A percentile compares a stretch with the other conserved stretches of the same genome.
Evolutionary conservation across 1,140 invertebrate genomes (phyloP).

Genomic region (Panagrolaimus sp.): DNA sequence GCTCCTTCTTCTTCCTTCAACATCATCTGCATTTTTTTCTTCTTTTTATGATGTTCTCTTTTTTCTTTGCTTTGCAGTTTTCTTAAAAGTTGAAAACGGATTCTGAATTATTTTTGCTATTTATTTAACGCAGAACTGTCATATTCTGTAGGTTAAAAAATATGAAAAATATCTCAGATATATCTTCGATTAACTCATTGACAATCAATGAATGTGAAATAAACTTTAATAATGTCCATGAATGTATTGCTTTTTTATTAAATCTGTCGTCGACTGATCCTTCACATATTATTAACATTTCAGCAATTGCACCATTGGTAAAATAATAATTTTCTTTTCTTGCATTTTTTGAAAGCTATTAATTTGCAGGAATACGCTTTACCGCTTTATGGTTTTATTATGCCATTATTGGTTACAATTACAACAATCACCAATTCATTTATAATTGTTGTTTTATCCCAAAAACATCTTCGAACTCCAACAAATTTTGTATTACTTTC

Average conservation of each 20-base stretch:
- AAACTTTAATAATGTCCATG: no score
- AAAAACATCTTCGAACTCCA: constrained; percentile 66
- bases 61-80: neutral
- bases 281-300: constrained; percentile 11
- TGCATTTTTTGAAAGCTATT: neutral
- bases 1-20: neutral
- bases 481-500: constrained; percentile 68
- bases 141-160: no score
- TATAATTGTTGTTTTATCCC: constrained; percentile 69
- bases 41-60: neutral
- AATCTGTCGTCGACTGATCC: neutral
- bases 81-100: no score
- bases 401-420: constrained; percentile 66
- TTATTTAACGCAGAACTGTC: no score
- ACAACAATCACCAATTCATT: constrained; percentile 80
- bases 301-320: constrained; percentile 9
- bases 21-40: neutral
- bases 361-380: constrained; percentile 27
- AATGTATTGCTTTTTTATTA: neutral
- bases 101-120: no score
- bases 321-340: no score
- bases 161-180: no score
- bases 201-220: no score
- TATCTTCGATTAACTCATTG: no score
- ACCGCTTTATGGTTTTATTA: constrained; percentile 34